These are phyloP conservation scores for Lepidurus arcticus DNA, from an alignment of 1,140 invertebrate species.

Conservation along the genomic window DNA sequence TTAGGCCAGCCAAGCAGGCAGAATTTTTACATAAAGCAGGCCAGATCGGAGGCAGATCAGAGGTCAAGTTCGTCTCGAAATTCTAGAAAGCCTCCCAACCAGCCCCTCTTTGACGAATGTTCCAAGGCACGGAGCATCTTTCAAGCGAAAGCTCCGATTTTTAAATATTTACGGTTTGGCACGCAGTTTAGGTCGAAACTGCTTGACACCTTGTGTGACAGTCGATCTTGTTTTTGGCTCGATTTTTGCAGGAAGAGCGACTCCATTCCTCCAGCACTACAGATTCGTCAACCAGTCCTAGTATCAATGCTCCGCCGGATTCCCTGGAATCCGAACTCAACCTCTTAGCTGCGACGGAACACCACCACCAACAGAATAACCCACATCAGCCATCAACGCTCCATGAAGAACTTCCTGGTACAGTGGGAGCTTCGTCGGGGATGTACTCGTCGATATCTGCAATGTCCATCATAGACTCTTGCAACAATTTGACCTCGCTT, in stretches of 20 bases:
- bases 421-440: neutral
- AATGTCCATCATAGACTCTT: neutral
- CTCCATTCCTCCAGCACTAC: neutral
- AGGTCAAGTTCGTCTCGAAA: conserved; percentile 21
- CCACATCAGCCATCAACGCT: neutral
- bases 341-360: neutral
- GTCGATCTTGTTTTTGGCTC: neutral
- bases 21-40: neutral
- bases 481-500: neutral
- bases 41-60: conserved; percentile 3
- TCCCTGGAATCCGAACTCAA: neutral
- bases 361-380: neutral
- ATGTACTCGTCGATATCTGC: conserved; percentile 2
- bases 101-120: neutral
- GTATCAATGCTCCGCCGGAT: neutral
- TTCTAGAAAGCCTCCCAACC: conserved; percentile 21
- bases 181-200: neutral
- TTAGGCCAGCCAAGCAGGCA: neutral
- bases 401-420: neutral
- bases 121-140: neutral
- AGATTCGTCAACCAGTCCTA: neutral
- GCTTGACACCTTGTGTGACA: neutral
- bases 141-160: neutral
- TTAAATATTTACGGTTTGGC: conserved; percentile 7
- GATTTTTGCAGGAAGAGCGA: conserved; percentile 3